Percentiles rank a stretch among this genome's conserved stretches.
These are phyloP conservation scores for Goniozus legneri DNA, from an alignment of 1,140 invertebrate genomes.

Conservation along the genomic window DNA sequence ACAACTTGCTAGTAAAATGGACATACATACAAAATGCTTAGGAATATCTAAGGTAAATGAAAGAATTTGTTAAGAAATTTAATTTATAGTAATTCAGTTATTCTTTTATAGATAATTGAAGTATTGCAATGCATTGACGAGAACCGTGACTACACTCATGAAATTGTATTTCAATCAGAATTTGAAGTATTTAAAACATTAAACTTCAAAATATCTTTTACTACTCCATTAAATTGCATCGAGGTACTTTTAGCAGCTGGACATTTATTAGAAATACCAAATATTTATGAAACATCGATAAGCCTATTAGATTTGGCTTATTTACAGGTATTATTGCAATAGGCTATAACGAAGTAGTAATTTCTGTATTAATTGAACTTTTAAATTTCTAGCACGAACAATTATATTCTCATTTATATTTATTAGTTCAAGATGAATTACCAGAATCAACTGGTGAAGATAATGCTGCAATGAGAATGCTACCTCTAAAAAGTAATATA, in stretches of 20 bases:
- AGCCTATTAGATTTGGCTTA: conserved; percentile 35
- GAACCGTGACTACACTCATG: conserved; percentile 20
- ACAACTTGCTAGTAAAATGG: conserved; percentile 42
- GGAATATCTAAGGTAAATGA: conserved; percentile 30
- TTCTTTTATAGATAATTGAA: conserved; percentile 22
- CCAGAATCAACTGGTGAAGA: neutral
- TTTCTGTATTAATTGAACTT: neutral
- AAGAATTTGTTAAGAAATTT: neutral
- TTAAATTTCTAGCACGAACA: conserved; percentile 15
- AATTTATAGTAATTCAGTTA: neutral
- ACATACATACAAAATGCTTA: conserved; percentile 25
- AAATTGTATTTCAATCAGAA: conserved; percentile 29
- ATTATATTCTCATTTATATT: conserved; percentile 13
- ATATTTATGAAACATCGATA: conserved; percentile 18
- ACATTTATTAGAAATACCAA: conserved; percentile 20
- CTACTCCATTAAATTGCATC: conserved; percentile 32
- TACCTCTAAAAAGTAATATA: conserved; percentile 12
- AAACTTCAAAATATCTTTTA: conserved; percentile 31
- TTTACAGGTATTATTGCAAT: conserved; percentile 25
- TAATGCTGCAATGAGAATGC: neutral
- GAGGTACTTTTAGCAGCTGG: conserved; percentile 32
- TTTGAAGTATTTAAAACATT: conserved; percentile 32
- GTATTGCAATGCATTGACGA: conserved; percentile 24
- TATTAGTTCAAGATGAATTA: neutral
- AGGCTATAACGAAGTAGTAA: neutral